phyloP scores from a whole-genome alignment of 2,888 invertebrate genomes.

The Eudasyphora cyanicolor region DNA sequence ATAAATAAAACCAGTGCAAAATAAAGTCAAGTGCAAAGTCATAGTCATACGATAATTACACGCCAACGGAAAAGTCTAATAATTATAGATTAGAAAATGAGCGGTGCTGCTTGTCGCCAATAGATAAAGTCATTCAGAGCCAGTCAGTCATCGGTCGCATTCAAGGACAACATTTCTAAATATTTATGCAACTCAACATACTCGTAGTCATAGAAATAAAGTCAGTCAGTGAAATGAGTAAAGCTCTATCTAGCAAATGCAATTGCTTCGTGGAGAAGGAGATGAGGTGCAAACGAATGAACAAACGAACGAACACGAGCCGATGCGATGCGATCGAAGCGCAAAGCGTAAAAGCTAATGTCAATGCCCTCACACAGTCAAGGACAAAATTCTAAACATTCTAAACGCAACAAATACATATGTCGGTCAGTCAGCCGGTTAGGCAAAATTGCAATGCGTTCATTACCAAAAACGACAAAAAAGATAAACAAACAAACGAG shows the following conservation, averaged over 20 bases:
- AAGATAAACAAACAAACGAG: not conserved
- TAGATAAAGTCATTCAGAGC: not conserved
- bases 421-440: not conserved
- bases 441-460: not conserved
- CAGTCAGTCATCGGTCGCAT: constrained; percentile 35
- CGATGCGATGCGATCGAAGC: no score
- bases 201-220: not conserved
- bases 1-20: not conserved
- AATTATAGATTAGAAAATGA: constrained; percentile 25
- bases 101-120: not conserved
- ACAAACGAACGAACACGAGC: constrained; percentile 40
- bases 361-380: not conserved
- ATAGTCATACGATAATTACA: constrained; percentile 12
- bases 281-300: not conserved
- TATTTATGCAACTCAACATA: constrained; percentile 36
- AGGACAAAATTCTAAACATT: not conserved
- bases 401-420: no score
- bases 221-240: no score
- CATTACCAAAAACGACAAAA: no score
- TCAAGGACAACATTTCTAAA: constrained; percentile 49
- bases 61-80: not conserved
- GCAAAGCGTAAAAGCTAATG: no score
- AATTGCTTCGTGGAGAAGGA: not conserved
- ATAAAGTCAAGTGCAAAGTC: not conserved
- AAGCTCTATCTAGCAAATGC: no score